phyloP scores from a whole-genome alignment of 1,140 invertebrate genomes.

The Bombus superbus region DNA sequence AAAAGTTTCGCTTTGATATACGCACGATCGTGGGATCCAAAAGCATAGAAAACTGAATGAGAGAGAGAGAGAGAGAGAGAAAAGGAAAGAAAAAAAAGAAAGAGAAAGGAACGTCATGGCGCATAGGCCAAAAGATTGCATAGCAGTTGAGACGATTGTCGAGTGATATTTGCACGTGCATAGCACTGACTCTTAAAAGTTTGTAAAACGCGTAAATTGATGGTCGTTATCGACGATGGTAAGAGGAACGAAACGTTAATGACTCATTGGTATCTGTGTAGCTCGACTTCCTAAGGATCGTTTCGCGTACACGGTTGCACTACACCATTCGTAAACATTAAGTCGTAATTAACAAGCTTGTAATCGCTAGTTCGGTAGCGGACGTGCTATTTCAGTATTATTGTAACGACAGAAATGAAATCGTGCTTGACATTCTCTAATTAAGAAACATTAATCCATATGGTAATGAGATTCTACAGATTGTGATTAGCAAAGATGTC shows the following conservation, averaged over 20 bases:
- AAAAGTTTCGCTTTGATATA: conserved; percentile 33
- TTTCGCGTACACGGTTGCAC: background rate
- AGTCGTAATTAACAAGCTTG: conserved; percentile 45
- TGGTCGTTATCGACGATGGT: conserved; percentile 15
- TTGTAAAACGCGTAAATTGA: conserved; percentile 64
- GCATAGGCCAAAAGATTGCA: conserved; percentile 33
- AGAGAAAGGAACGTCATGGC: background rate
- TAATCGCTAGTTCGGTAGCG: conserved; percentile 43
- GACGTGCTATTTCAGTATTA: conserved; percentile 6
- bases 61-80: no score
- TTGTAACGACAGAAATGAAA: conserved; percentile 30
- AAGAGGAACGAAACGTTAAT: conserved; percentile 62
- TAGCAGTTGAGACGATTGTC: conserved; percentile 45
- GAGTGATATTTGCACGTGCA: conserved; percentile 61
- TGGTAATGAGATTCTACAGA: background rate
- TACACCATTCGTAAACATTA: conserved; percentile 32
- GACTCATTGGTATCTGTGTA: conserved; percentile 50
- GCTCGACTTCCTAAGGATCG: conserved; percentile 39
- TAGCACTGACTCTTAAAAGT: conserved; percentile 47
- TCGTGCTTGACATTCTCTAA: conserved; percentile 34
- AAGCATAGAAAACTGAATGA: background rate
- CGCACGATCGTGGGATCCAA: background rate
- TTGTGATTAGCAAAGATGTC: background rate
- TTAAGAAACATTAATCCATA: conserved; percentile 27
- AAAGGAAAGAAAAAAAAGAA: background rate